Percentiles rank a stretch among this genome's conserved stretches.
phyloP scores from a whole-genome alignment of 2,797 vertebrate species.

The Poecile montanus region DNA sequence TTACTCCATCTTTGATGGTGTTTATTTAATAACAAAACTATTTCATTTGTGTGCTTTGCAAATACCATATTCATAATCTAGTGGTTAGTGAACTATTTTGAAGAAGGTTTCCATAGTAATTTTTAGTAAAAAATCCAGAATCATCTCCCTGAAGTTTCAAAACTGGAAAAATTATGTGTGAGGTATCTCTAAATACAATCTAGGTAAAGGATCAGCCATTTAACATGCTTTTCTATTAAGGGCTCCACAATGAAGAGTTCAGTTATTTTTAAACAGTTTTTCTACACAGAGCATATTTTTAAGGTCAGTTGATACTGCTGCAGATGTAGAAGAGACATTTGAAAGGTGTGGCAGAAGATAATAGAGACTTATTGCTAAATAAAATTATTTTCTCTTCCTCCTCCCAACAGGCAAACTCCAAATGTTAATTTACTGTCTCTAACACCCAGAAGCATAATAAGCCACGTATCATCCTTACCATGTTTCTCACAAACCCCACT shows the following conservation, averaged over 20 bases:
- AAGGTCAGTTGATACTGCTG: neutral
- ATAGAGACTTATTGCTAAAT: neutral
- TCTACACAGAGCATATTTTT: neutral
- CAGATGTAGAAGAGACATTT: neutral
- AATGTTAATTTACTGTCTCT: neutral
- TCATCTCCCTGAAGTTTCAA: neutral
- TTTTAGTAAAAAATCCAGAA: neutral
- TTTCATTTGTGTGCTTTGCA: neutral
- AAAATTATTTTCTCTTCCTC: neutral
- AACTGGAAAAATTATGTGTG: neutral
- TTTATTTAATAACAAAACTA: neutral
- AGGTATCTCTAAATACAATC: neutral
- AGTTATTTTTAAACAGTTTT: neutral
- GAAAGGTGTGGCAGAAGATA: neutral
- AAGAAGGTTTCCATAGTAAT: neutral
- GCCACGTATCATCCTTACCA: neutral
- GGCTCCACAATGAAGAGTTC: neutral
- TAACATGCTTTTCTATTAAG: neutral
- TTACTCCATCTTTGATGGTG: neutral
- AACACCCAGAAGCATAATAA: neutral
- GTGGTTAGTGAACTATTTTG: neutral
- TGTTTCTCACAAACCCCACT: neutral
- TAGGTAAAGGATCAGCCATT: neutral
- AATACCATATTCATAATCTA: neutral
- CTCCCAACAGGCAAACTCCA: neutral